Conservation (phyloP, 2,113 vertebrate genomes). For the Atlantisia rogersi region DNA sequence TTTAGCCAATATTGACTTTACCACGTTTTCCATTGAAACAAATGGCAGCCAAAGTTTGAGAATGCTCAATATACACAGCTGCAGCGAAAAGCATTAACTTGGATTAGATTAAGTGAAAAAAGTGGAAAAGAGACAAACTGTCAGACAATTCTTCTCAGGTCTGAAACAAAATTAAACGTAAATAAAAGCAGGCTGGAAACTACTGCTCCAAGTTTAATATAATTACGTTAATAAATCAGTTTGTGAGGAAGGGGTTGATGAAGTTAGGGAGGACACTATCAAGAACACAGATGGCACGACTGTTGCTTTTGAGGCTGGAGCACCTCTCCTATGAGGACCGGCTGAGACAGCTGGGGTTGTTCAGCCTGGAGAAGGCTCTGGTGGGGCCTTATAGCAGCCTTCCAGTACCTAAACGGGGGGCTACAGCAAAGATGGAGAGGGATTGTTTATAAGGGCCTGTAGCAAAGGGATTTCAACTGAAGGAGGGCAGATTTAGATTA, state of each 20-base stretch:
- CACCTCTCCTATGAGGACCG: too few relatives aligned
- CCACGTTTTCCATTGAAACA: background rate
- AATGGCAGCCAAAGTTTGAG: background rate
- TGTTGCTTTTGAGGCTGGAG: background rate
- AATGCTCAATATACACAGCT: background rate
- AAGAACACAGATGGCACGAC: background rate
- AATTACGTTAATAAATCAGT: background rate
- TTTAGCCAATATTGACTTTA: background rate
- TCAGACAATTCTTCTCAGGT: background rate
- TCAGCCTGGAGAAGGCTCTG: too few relatives aligned
- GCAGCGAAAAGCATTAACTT: background rate
- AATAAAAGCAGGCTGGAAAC: background rate
- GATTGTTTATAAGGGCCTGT: too few relatives aligned
- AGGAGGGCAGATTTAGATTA: too few relatives aligned
- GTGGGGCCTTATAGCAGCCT: too few relatives aligned
- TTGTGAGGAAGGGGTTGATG: background rate
- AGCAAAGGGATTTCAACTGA: too few relatives aligned
- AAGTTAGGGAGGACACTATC: background rate
- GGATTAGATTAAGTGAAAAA: background rate
- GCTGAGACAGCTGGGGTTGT: too few relatives aligned
- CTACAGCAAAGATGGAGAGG: too few relatives aligned
- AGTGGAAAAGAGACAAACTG: background rate
- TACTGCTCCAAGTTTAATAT: background rate
- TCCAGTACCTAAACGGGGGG: too few relatives aligned
- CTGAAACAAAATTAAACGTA: background rate